Evolutionary conservation across 2,797 vertebrate genomes (phyloP), one percentile per base, ranked within the genome.

Genomic region (Knipowitschia caucasica): DNA sequence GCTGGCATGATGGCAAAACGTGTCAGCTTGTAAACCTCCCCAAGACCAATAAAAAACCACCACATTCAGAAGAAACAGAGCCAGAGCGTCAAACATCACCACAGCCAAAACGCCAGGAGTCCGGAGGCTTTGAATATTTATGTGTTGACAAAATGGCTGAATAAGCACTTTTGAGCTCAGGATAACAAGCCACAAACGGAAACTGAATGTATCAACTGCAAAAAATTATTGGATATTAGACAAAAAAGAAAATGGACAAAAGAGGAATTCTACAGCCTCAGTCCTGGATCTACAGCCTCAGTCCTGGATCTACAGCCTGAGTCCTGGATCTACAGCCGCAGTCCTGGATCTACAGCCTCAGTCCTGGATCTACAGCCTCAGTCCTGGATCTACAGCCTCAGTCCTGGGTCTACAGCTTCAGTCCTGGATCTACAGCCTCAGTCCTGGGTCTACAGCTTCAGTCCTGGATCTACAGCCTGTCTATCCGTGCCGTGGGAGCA

Each of bases 181-280:
- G 67, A 72, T 72, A 31, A 26, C 27, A 31, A 71, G 66, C 59
- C 64, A 59, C 65, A 62, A 59, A 60, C 70, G 73, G 76, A 81
- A 71, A 75, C 71, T 42, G 3, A 54, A 57, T 74, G 71, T 47
- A 12, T 60, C 21, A 12, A 2, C 25, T 54, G 56, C 54, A 69
- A 63, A 81, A 86, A 78, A 81, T 81, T 82, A 75, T 64, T 44
- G 62, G 57, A 5, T 23, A 30, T 53, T 31, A 52, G 62, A 55
- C 53, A 52, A 26, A 49, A 58, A n/a, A 56, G 33, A 45, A 0
- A 29, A 18, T 17, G 2, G 8, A 38, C 35, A 9, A 17, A 4
- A 9, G 35, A 38, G 15, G 35, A 38, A 8, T 18, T 18, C 15
- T 34, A n/a, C n/a, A n/a, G n/a, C n/a, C n/a, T n/a, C n/a, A n/a